Conservation (phyloP, 2,888 invertebrate species). For the Tetragonisca angustula region DNA sequence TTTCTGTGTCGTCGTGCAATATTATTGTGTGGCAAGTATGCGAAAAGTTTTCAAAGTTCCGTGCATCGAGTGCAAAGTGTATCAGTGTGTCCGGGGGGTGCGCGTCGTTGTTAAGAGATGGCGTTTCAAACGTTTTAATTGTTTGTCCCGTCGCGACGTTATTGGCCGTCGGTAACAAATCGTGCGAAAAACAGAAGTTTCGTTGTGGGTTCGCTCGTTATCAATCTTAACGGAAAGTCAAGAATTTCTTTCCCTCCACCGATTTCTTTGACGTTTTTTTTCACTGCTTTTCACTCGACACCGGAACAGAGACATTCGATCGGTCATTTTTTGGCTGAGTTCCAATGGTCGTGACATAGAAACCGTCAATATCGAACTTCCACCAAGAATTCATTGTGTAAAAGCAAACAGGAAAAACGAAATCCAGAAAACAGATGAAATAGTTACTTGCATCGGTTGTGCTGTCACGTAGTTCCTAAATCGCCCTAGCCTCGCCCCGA, state of each 20-base stretch:
- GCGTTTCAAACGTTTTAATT: constrained; percentile 26
- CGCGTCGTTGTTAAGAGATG: constrained; percentile 53
- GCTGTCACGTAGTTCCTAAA: constrained; percentile 84
- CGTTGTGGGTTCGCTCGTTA: no score
- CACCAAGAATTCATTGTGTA: constrained; percentile 64
- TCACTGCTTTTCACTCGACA: constrained; percentile 50
- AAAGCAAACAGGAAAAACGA: constrained; percentile 49
- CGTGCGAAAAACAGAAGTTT: no score
- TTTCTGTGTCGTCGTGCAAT: constrained; percentile 65
- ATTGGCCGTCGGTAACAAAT: constrained; percentile 56
- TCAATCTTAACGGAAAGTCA: neutral
- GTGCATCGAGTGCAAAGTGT: constrained; percentile 55
- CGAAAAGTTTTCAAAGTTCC: constrained; percentile 54
- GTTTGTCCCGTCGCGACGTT: constrained; percentile 35
- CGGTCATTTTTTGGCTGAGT: constrained; percentile 29
- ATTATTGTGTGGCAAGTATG: constrained; percentile 41
- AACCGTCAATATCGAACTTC: constrained; percentile 63
- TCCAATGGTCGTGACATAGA: constrained; percentile 59
- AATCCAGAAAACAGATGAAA: constrained; percentile 73
- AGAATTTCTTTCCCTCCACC: neutral
- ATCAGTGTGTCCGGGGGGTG: constrained; percentile 39
- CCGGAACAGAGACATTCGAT: constrained; percentile 39
- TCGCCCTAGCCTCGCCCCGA: constrained; percentile 84
- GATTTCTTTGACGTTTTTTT: constrained; percentile 15
- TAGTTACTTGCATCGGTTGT: constrained; percentile 84